Base-by-base conservation (phyloP, 2,888 invertebrate genomes). In the Norana najaformis region DNA sequence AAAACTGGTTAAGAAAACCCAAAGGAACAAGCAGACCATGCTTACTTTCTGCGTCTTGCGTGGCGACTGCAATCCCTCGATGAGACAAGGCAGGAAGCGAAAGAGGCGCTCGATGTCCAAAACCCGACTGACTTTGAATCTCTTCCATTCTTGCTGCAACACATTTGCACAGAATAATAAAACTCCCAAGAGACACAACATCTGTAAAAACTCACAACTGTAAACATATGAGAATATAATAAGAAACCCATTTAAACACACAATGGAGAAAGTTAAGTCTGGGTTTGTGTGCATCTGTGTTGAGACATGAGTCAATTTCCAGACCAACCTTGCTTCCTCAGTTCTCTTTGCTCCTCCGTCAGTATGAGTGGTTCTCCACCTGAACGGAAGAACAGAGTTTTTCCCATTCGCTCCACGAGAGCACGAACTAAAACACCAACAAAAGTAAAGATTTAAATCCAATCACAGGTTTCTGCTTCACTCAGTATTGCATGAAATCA, bases 331-430 rank as follows among this genome's bases (percentile, higher is more conserved):
- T 92, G 91, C 92, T 94, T 95, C 90, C 95, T 93, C 23, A 93
- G 93, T 91, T 95, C 95, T 91, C 95, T 93, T 91, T 95, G 95
- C 91, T 95, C 94, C 91, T 95, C 95, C 53, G 93, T 93, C 23
- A 95, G 92, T 88, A 95, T 94, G 36, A 95, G 93, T 34, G 95
- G 95, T 91, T 95, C 94, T 35, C 93, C 92, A 20, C 95, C 95
- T 47, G 95, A 95, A 90, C 95, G 92, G 91, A 95, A 95, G 91
- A 95, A 95, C 89, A 95, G 92, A 6, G 95, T 95, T 91, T 95
- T 95, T 0, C 95, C 95, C 95, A 95, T 95, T 91, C 93, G 93
- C 91, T 95, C 95, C 69, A 95, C 91, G 90, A 95, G 93, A 18
- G 91, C 91, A 37, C 95, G 92, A 41, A 95, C 95, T 95, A 92